Evolutionary conservation across 2,888 invertebrate species (phyloP), one percentile per base, ranked within the genome.

Genomic region (Scaptomyza caliginosa): DNA sequence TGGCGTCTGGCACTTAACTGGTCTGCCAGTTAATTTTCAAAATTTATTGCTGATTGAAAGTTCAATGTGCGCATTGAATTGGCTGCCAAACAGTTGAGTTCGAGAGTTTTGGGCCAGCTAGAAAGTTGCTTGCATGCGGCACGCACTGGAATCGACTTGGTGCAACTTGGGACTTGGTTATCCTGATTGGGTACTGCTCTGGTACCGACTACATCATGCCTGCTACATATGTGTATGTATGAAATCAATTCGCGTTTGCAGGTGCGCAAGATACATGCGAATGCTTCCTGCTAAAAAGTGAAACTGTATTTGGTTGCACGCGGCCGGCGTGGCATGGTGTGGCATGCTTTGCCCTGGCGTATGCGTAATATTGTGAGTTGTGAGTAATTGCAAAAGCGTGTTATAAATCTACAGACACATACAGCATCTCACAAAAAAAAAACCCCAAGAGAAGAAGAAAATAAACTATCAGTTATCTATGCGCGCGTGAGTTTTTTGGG

Each of bases 361-460:
- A 82, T 79, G 78, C 82, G 86, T 82, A 85, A 79, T 85, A 78
- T 82, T 69, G 71, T 55, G 63, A 85, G 71, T 67, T 73, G 71
- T 74, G 79, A 79, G 82, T 79, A 79, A 79, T 79, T 79, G 86
- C 82, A 79, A 79, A 85, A 85, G 79, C 79, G 67, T 85, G 78
- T 82, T 71, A 75, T 71, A 82, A 74, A 70, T 57, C 55, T 57
- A 49, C 63, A 58, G 51, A 54, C 49, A 77, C 49, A n/a, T n/a
- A 77, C 57, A 67, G 30, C 34, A 32, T 32, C 32, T 32, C 16
- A 36, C 38, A 26, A 43, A 43, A 42, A 40, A 13, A 21, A n/a
- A 2, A 21, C n/a, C n/a, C n/a, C n/a, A 2, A 39, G 3, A 11
- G 11, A 38, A 39, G 32, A 13, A 32, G 32, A 32, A 32, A 32